Evolutionary conservation across 1,140 invertebrate genomes (phyloP).

Genomic region (Drosophila yakuba): DNA sequence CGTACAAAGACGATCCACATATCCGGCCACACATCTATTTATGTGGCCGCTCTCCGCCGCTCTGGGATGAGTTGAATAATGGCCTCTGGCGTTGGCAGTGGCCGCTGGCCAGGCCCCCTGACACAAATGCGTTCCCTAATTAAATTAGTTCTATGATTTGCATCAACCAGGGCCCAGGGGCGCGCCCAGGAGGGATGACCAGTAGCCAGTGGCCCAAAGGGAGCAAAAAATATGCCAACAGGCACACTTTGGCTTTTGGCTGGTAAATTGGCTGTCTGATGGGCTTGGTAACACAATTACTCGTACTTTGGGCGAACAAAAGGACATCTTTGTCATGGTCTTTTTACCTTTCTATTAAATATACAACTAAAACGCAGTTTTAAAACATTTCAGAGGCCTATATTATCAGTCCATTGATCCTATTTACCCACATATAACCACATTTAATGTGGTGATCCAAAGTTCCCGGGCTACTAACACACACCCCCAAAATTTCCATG

Average conservation of each 20-base stretch:
- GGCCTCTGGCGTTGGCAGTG: conserved; percentile 27
- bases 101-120: conserved; percentile 32
- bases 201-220: neutral
- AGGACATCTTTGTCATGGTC: no score
- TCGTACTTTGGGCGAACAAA: neutral
- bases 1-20: neutral
- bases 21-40: conserved; percentile 17
- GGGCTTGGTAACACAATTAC: neutral
- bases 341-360: neutral
- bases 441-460: neutral
- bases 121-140: conserved; percentile 50
- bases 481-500: neutral
- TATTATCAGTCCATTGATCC: neutral
- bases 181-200: neutral
- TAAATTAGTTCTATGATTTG: conserved; percentile 50
- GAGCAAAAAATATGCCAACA: neutral
- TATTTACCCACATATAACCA: neutral
- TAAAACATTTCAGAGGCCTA: neutral
- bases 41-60: conserved; percentile 20
- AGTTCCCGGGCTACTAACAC: neutral
- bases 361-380: neutral
- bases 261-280: neutral
- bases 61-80: conserved; percentile 44
- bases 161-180: conserved; percentile 11
- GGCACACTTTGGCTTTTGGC: neutral